Base-by-base conservation (phyloP, 2,888 invertebrate species). In the Bugulina stolonifera region DNA sequence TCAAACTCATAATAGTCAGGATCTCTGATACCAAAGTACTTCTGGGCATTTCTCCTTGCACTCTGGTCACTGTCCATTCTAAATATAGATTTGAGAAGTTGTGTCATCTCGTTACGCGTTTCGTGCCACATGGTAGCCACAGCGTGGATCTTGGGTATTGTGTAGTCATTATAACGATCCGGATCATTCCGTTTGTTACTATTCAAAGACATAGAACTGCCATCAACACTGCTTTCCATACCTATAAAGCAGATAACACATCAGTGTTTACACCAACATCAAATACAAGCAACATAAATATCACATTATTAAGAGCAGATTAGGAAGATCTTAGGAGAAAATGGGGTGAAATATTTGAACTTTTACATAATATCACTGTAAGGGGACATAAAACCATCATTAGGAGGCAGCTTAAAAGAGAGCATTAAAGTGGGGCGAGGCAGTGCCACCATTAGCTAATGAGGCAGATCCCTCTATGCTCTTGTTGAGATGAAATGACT, bases 61-160 rank as follows among this genome's bases (percentile, higher is more conserved):
- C 81, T 81, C 74, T 83, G 83, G 73, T 83, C 83, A 23, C 80
- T 80, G 73, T 83, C 83, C 79, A 83, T 80, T 73, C 83, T 77
- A 75, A 82, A 81, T 34, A 82, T 76, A 22, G 83, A 83, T 73
- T 83, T 83, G 43, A 83, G 73, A 32, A 83, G 74, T 69, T 83
- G 81, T 14, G 79, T 79, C 81, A 83, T 83, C 74, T 83, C 83
- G 43, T 77, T 78, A 71, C 78, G 75, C 0, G 81, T 82, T 73
- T 83, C 83, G 73, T 83, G 83, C 83, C 83, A 83, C 83, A 83
- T 83, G 32, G 83, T 83, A 35, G 83, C 83, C 73, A 82, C 82
- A 71, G 81, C 81, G 75, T 82, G 82, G 25, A 83, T 81, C 73
- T 78, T 77, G 1, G 81, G 81, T 25, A 78, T 76, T 34, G 77